These are phyloP conservation scores for Morinoia aosen DNA, from an alignment of 2,888 invertebrate genomes.

Conservation along the genomic window DNA sequence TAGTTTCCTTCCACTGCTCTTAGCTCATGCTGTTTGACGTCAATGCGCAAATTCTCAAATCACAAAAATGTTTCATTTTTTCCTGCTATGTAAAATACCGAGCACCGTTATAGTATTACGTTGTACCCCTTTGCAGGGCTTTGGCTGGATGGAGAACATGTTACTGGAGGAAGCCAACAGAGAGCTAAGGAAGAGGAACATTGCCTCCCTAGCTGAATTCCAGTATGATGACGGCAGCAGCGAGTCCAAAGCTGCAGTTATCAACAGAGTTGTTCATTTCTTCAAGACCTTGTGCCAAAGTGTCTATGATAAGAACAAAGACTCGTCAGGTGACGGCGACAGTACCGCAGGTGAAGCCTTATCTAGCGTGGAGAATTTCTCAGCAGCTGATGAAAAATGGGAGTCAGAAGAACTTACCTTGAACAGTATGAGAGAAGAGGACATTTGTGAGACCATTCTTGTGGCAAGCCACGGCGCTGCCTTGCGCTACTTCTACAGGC, in stretches of 20 bases:
- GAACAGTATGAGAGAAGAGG: conserved; percentile 16
- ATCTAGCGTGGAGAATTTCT: neutral
- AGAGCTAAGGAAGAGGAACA: conserved; percentile 35
- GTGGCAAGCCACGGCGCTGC: conserved; percentile 64
- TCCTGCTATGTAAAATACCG: neutral
- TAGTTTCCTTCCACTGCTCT: too few relatives aligned
- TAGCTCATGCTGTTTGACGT: too few relatives aligned
- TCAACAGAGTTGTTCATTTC: conserved; percentile 58
- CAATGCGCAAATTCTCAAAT: too few relatives aligned
- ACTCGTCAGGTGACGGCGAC: neutral
- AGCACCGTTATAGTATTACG: neutral
- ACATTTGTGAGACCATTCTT: conserved; percentile 57
- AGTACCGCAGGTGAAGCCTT: neutral
- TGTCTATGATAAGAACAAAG: conserved; percentile 62
- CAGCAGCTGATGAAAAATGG: neutral
- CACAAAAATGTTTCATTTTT: too few relatives aligned
- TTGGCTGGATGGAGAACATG: conserved; percentile 50
- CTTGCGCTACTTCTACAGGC: conserved; percentile 58
- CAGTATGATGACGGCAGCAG: neutral
- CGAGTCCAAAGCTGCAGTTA: conserved; percentile 11
- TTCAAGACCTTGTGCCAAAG: conserved; percentile 65
- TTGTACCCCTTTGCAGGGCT: neutral
- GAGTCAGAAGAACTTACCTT: neutral
- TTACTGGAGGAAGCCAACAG: neutral
- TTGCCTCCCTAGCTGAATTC: conserved; percentile 7